Percentiles rank a stretch among this genome's conserved stretches.
These are phyloP conservation scores for Amaurobius ferox DNA, from an alignment of 2,888 invertebrate genomes.

Conservation along the genomic window DNA sequence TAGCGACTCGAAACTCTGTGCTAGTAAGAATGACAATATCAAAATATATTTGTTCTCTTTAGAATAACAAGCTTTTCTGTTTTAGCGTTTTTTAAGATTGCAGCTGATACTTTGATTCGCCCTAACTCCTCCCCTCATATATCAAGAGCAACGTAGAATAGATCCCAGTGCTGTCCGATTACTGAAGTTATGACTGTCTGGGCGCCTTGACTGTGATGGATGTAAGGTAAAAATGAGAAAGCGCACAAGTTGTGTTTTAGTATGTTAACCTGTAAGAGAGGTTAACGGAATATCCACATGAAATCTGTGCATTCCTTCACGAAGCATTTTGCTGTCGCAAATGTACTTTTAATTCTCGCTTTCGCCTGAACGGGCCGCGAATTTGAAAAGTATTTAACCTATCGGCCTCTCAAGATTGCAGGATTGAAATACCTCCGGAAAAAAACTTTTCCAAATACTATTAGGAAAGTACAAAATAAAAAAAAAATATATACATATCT, in stretches of 20 bases:
- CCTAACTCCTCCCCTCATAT: too few relatives aligned
- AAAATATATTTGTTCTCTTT: too few relatives aligned
- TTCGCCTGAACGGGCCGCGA: not conserved
- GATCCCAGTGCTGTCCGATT: too few relatives aligned
- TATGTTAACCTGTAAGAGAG: not conserved
- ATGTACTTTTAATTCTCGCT: constrained; percentile 1
- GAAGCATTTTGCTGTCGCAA: not conserved
- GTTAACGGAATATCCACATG: constrained; percentile 5
- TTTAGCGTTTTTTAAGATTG: too few relatives aligned
- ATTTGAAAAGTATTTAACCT: constrained; percentile 62
- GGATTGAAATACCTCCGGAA: constrained; percentile 29
- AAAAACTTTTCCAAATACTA: constrained; percentile 54
- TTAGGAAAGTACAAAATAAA: constrained; percentile 33
- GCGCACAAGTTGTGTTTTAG: not conserved
- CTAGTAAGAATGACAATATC: too few relatives aligned
- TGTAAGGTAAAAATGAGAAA: not conserved
- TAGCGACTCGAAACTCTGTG: too few relatives aligned
- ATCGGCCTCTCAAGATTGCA: constrained; percentile 46
- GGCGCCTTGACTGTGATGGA: not conserved
- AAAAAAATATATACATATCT: constrained; percentile 19
- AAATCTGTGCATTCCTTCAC: constrained; percentile 4
- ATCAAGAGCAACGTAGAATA: too few relatives aligned
- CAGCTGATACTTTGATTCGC: too few relatives aligned
- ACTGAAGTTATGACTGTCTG: too few relatives aligned
- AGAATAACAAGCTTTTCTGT: too few relatives aligned